phyloP scores from a whole-genome alignment of 2,888 invertebrate genomes.

The Dyspetes luteomarginatus region DNA sequence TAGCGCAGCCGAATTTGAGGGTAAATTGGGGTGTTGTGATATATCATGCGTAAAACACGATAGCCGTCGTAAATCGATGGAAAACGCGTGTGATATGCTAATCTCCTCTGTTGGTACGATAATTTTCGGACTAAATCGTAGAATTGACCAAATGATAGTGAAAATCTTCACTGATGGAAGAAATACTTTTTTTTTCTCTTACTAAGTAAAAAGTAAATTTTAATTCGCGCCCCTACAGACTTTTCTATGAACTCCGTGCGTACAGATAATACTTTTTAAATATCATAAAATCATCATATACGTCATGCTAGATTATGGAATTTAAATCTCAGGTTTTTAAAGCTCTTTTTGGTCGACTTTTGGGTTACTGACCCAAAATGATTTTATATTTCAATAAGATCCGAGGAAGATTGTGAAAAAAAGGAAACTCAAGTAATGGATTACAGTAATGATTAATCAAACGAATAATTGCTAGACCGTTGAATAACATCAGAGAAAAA shows the following conservation, averaged over 20 bases:
- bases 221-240: too few relatives aligned
- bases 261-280: too few relatives aligned
- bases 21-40: slow-evolving; percentile 62
- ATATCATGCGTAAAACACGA: slow-evolving; percentile 64
- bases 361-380: too few relatives aligned
- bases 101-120: slow-evolving; percentile 8
- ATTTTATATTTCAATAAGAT: too few relatives aligned
- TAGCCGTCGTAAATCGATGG: slow-evolving; percentile 59
- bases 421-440: background rate
- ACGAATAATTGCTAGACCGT: slow-evolving; percentile 13
- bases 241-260: too few relatives aligned
- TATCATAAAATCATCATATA: too few relatives aligned
- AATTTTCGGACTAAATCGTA: background rate
- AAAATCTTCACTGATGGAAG: background rate
- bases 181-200: too few relatives aligned
- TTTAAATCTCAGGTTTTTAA: too few relatives aligned
- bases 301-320: too few relatives aligned
- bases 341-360: too few relatives aligned
- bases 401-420: background rate
- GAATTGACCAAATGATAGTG: background rate
- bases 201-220: too few relatives aligned
- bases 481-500: slow-evolving; percentile 1
- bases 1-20: slow-evolving; percentile 27
- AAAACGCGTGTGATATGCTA: slow-evolving; percentile 46
- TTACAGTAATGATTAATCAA: slow-evolving; percentile 7